Evolutionary conservation across 2,113 vertebrate genomes (phyloP).

Genomic region (Plotosus lineatus): DNA sequence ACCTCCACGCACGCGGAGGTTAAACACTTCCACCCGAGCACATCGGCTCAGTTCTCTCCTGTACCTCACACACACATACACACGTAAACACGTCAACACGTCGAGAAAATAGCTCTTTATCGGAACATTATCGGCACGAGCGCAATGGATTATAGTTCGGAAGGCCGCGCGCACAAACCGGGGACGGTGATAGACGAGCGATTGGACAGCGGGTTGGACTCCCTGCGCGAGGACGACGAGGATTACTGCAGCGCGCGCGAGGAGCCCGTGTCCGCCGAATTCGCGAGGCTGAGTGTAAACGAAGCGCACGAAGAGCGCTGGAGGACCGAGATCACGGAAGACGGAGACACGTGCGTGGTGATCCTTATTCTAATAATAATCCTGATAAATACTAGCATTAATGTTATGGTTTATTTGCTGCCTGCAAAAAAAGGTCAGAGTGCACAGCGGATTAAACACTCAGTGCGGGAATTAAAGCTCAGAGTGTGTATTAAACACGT

Average conservation of each 20-base stretch:
- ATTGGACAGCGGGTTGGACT: constrained; percentile 91
- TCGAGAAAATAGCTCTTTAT: constrained; percentile 64
- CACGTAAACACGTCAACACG: neutral
- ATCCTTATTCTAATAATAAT: neutral
- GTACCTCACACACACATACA: neutral
- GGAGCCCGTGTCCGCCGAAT: constrained; percentile 70
- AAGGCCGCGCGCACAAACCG: constrained; percentile 72
- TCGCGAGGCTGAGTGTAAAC: constrained; percentile 75
- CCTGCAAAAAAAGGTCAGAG: too few relatives aligned
- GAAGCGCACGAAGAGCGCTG: constrained; percentile 68
- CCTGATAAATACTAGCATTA: neutral
- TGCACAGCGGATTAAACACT: neutral
- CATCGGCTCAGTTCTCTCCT: neutral
- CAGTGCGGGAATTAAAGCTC: neutral
- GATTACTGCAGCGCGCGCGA: constrained; percentile 35
- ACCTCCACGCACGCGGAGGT: constrained; percentile 8
- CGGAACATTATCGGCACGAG: constrained; percentile 56
- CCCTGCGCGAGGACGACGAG: constrained; percentile 89
- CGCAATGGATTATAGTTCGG: constrained; percentile 71
- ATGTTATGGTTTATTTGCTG: too few relatives aligned
- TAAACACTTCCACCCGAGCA: constrained; percentile 34
- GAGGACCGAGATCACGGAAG: constrained; percentile 84
- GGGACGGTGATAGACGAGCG: constrained; percentile 80
- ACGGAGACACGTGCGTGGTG: constrained; percentile 92
- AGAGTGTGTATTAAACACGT: neutral